Conservation (phyloP, 1,140 invertebrate genomes). For the Belonocnema kinseyi region DNA sequence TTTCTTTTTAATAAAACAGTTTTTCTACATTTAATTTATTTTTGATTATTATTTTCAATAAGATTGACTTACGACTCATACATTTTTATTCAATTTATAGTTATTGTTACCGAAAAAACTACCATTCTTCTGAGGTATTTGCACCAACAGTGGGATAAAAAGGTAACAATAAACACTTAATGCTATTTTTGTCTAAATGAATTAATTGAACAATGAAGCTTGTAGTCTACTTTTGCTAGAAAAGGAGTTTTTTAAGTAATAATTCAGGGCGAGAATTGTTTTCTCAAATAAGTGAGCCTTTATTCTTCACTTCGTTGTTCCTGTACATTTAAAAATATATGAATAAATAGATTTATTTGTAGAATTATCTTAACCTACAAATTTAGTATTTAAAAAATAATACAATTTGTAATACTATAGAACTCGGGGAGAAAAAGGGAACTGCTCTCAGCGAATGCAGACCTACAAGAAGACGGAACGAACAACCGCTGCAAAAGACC, state of each 20-base stretch:
- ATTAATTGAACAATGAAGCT: conserved; percentile 18
- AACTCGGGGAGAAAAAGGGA: conserved; percentile 72
- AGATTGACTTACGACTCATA: conserved; percentile 35
- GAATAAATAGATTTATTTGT: neutral
- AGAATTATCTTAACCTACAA: conserved; percentile 14
- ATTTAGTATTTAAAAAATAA: conserved; percentile 16
- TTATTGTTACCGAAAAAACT: conserved; percentile 96
- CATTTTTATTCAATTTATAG: conserved; percentile 77
- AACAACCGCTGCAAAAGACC: conserved; percentile 71
- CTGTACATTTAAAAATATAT: conserved; percentile 4
- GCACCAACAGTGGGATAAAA: conserved; percentile 96
- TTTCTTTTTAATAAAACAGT: conserved; percentile 36
- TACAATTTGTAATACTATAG: conserved; percentile 51
- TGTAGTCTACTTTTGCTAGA: neutral
- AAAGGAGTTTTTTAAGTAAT: neutral
- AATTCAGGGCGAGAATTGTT: conserved; percentile 4
- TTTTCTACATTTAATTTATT: conserved; percentile 14
- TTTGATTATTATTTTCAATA: conserved; percentile 33
- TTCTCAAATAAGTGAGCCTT: neutral
- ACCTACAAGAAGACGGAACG: conserved; percentile 66
- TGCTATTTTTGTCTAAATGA: neutral
- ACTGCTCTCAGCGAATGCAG: conserved; percentile 64
- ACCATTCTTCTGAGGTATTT: conserved; percentile 94
- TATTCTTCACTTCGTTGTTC: neutral
- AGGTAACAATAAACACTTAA: conserved; percentile 74